Percentiles rank a stretch among this genome's conserved stretches.
phyloP scores from a whole-genome alignment of 2,888 invertebrate genomes.

The Hirtodrosophila confusa region DNA sequence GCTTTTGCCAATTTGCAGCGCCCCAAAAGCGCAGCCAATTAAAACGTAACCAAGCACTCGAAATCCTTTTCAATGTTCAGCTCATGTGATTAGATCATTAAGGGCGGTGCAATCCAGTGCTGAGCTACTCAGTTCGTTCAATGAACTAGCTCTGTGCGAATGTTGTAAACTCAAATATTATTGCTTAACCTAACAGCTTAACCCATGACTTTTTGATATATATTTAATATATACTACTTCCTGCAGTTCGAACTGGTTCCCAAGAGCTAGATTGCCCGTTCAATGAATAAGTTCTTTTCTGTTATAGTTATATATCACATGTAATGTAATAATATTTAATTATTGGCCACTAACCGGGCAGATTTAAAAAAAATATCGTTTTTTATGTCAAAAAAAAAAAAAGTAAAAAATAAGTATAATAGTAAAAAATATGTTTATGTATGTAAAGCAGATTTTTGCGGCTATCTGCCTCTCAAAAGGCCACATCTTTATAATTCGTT shows the following conservation, averaged over 20 bases:
- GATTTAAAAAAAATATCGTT: too few relatives aligned
- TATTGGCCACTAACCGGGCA: too few relatives aligned
- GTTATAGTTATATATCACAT: too few relatives aligned
- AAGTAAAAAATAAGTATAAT: too few relatives aligned
- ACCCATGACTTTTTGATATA: background rate
- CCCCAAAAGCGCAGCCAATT: constrained; percentile 65
- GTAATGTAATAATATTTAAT: too few relatives aligned
- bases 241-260: constrained; percentile 21
- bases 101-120: constrained; percentile 41
- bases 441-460: too few relatives aligned
- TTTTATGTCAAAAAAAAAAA: too few relatives aligned
- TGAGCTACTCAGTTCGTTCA: constrained; percentile 19
- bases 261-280: constrained; percentile 2
- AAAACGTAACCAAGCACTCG: constrained; percentile 66
- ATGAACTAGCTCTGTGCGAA: constrained; percentile 14
- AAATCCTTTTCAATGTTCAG: constrained; percentile 55
- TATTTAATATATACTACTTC: background rate
- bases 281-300: too few relatives aligned
- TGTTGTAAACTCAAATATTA: too few relatives aligned
- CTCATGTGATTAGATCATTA: constrained; percentile 78
- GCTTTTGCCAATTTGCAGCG: constrained; percentile 54
- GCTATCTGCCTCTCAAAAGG: too few relatives aligned
- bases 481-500: background rate
- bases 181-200: too few relatives aligned
- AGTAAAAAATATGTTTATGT: too few relatives aligned